Percentiles rank a stretch among this genome's conserved stretches.
These are phyloP conservation scores for Acanthopleura granulata DNA, from an alignment of 2,888 invertebrate species.

Conservation along the genomic window DNA sequence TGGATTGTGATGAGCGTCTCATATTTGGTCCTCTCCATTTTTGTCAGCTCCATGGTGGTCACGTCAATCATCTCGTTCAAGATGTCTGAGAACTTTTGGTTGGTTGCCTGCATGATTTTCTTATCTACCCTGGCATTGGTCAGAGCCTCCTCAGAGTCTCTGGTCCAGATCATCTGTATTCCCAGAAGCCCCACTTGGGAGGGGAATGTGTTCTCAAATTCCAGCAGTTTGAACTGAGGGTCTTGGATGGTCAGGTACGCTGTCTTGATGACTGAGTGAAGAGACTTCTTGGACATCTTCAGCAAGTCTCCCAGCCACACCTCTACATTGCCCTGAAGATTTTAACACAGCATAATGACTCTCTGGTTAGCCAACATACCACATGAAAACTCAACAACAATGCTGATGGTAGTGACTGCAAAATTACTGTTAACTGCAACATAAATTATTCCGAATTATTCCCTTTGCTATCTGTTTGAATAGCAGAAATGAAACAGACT, in stretches of 20 bases:
- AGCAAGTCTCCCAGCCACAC: constrained; percentile 93
- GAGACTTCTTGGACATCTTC: constrained; percentile 87
- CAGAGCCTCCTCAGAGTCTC: constrained; percentile 91
- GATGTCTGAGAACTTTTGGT: constrained; percentile 92
- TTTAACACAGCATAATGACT: background rate
- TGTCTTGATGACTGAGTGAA: constrained; percentile 91
- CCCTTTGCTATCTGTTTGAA: too few relatives aligned
- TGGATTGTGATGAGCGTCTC: constrained; percentile 97
- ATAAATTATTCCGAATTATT: background rate
- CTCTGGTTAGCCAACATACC: background rate
- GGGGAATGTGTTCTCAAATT: constrained; percentile 93
- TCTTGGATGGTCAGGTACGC: constrained; percentile 87
- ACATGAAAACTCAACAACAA: background rate
- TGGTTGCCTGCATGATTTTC: constrained; percentile 94
- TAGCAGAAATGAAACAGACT: too few relatives aligned
- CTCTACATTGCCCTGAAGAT: constrained; percentile 78
- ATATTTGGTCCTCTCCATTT: constrained; percentile 93
- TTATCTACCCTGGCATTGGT: constrained; percentile 92
- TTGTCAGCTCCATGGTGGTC: constrained; percentile 90
- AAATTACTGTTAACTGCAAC: too few relatives aligned
- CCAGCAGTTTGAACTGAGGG: constrained; percentile 85
- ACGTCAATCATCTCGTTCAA: constrained; percentile 94
- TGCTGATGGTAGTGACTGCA: too few relatives aligned
- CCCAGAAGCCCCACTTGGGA: constrained; percentile 93
- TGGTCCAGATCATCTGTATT: constrained; percentile 97